These are phyloP conservation scores for Schizaphis graminum DNA, from an alignment of 2,888 invertebrate genomes.

Conservation along the genomic window DNA sequence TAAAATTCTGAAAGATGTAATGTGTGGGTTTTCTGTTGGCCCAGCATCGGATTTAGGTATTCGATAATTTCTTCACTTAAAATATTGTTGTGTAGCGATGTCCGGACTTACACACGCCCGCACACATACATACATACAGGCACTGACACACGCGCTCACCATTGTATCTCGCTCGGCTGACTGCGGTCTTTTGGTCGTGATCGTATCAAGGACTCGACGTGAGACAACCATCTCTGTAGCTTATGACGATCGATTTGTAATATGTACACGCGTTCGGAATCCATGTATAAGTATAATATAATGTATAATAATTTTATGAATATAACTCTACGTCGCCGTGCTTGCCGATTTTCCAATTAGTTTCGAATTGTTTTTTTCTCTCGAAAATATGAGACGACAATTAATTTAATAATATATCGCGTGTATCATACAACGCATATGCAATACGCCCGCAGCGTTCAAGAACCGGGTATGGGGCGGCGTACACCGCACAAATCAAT, in stretches of 20 bases:
- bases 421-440: neutral
- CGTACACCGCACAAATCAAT: neutral
- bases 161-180: constrained; percentile 16
- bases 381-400: neutral
- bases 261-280: neutral
- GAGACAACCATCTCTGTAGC: neutral
- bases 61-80: constrained; percentile 6
- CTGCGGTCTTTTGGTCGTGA: constrained; percentile 34
- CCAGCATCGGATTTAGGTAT: neutral
- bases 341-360: neutral
- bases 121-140: neutral
- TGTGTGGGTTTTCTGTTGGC: constrained; percentile 51
- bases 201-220: constrained; percentile 42
- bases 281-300: neutral
- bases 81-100: constrained; percentile 31
- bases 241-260: neutral
- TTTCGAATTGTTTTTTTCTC: neutral
- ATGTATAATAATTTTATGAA: neutral
- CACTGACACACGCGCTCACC: neutral
- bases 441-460: neutral
- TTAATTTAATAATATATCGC: constrained; percentile 26
- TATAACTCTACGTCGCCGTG: neutral
- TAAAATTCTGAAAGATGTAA: constrained; percentile 19
- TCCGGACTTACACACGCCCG: neutral
- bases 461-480: neutral